Evolutionary conservation across 2,797 vertebrate species (phyloP), one percentile per base, ranked within the genome.

Genomic region (Paramormyrops hopkinsi): DNA sequence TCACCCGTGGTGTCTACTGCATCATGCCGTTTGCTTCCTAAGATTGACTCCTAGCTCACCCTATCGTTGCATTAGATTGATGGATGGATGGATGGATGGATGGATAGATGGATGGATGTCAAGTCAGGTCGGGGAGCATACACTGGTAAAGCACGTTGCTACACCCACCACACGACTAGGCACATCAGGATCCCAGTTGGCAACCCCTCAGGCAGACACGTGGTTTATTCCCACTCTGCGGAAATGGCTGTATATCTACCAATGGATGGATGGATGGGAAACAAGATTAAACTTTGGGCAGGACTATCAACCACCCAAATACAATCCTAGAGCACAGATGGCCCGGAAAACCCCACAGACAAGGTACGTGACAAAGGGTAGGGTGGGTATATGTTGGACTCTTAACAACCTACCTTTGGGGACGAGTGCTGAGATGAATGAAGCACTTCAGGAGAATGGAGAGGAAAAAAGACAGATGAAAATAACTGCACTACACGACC

Each of bases 401-500:
- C 59, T 62, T 33, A 37, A 76, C 33, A 19, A 14, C 33, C 69
- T 76, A 76, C 33, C 69, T 76, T 76, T 76, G 69, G 29, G 69
- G 33, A 76, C 5, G 0, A 14, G 22, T 73, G 65, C 25, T 73
- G 33, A 73, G 85, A 33, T 29, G n/a, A 41, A 46, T 69, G 25
- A 51, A 65, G 82, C 25, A 37, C 25, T 59, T 87, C 46, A 54
- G 19, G 50, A 86, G 25, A 33, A 53, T 59, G 14, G 89, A 29
- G 62, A 83, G 41, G 73, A 56, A 51, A 87, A 87, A 87, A 86
- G 46, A 89, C 51, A 19, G 50, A 85, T 85, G n/a, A 33, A 85
- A 85, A 50, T 85, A 51, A 85, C 44, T 65, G 59, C 33, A 89
- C 2, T n/a, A 1, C 12, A 73, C 9, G 8, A 65, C 85, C 25